Evolutionary conservation across 2,888 invertebrate species (phyloP).

Genomic region (Hypomecis punctinalis): DNA sequence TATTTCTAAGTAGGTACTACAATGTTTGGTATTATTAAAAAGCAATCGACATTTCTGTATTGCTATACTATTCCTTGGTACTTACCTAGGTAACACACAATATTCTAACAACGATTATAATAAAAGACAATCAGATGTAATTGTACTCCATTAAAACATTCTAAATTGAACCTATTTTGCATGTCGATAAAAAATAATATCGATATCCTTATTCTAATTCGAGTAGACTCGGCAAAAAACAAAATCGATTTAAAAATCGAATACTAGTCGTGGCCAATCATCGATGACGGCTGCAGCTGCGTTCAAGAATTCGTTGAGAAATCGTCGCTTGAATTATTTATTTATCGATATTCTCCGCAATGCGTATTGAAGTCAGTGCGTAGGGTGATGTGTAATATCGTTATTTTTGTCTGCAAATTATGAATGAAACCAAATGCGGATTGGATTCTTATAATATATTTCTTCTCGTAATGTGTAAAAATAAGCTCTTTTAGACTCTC

Average conservation of each 20-base stretch:
- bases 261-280: constrained; percentile 63
- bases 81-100: too few relatives aligned
- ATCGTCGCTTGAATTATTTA: constrained; percentile 81
- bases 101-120: too few relatives aligned
- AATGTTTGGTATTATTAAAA: too few relatives aligned
- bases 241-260: constrained; percentile 66
- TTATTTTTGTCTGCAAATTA: neutral
- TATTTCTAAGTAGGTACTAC: too few relatives aligned
- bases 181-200: constrained; percentile 6
- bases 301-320: constrained; percentile 83
- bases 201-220: constrained; percentile 14
- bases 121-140: neutral
- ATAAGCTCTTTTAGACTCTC: too few relatives aligned
- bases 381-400: constrained; percentile 5
- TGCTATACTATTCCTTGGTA: too few relatives aligned
- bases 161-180: constrained; percentile 3
- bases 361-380: neutral
- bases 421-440: neutral
- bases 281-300: constrained; percentile 77
- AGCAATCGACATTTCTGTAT: too few relatives aligned
- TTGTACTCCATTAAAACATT: constrained; percentile 1
- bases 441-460: too few relatives aligned
- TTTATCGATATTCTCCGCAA: constrained; percentile 34
- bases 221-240: constrained; percentile 22
- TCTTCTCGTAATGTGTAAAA: too few relatives aligned